These are phyloP conservation scores for Prionailurus viverrinus DNA, from an alignment of 2,113 vertebrate species.

Conservation along the genomic window DNA sequence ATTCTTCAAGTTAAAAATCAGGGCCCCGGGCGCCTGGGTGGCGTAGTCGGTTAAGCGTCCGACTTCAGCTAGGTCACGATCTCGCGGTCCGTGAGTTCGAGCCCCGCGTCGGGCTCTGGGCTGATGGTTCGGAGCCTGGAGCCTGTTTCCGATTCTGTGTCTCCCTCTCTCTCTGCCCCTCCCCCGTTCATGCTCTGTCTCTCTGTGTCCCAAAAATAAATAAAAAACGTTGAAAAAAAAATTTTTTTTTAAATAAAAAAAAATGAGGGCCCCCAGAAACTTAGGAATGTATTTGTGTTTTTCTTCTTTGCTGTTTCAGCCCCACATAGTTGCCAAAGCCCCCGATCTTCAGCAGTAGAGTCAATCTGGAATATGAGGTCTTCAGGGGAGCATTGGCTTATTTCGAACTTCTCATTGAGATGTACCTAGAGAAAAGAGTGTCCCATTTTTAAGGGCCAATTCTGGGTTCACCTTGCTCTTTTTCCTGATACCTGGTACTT, in stretches of 20 bases:
- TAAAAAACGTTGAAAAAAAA: no score
- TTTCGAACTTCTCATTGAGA: constrained; percentile 10
- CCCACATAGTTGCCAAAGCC: not conserved
- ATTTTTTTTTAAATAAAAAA: no score
- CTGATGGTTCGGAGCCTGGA: no score
- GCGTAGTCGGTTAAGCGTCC: no score
- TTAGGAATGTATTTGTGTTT: not conserved
- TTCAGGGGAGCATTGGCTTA: not conserved
- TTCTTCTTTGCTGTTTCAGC: not conserved
- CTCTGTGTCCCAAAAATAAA: no score
- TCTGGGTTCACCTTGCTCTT: not conserved
- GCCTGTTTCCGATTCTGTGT: no score
- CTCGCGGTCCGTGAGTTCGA: no score
- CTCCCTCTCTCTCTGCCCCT: no score
- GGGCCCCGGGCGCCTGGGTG: no score
- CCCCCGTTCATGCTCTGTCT: no score
- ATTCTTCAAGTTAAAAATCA: not conserved
- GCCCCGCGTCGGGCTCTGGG: no score
- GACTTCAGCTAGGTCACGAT: no score
- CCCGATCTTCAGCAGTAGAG: not conserved
- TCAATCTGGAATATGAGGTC: not conserved
- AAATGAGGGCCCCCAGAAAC: not conserved
- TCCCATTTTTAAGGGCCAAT: not conserved
- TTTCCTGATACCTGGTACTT: not conserved
- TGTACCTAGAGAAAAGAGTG: not conserved